phyloP scores from a whole-genome alignment of 92 coral and sea anemone species.

The Palythoa grandis region DNA sequence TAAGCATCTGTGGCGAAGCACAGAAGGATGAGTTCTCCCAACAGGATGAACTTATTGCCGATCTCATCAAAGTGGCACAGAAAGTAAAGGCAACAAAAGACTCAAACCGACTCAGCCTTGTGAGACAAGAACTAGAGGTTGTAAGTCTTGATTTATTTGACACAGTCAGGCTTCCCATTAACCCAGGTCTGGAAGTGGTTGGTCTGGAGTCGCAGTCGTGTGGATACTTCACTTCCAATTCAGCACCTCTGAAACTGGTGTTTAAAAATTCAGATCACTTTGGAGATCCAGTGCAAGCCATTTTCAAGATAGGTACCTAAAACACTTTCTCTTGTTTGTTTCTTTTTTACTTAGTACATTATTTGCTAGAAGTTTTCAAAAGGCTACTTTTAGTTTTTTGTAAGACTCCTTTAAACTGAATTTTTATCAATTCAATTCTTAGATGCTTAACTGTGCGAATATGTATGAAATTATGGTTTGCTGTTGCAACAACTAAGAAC shows the following conservation, averaged over 20 bases:
- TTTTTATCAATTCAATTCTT: too few relatives aligned
- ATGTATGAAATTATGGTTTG: too few relatives aligned
- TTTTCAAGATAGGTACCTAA: slow-evolving; percentile 79
- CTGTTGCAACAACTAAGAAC: too few relatives aligned
- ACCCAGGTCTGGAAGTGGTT: slow-evolving; percentile 88
- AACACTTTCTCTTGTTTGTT: too few relatives aligned
- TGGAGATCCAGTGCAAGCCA: slow-evolving; percentile 91
- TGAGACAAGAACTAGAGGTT: slow-evolving; percentile 84
- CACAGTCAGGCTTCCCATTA: slow-evolving; percentile 85
- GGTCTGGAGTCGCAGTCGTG: slow-evolving; percentile 73
- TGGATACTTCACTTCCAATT: slow-evolving; percentile 95
- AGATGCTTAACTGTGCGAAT: too few relatives aligned
- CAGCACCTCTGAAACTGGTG: slow-evolving; percentile 88
- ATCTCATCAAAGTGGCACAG: slow-evolving; percentile 86
- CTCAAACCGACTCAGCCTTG: slow-evolving; percentile 70
- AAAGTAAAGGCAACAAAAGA: slow-evolving; percentile 85
- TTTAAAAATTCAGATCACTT: slow-evolving; percentile 90
- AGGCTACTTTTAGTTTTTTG: neutral
- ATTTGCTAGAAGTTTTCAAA: neutral
- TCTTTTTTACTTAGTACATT: neutral
- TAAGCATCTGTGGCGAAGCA: slow-evolving; percentile 90
- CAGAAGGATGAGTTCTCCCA: slow-evolving; percentile 92
- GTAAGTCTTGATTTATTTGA: slow-evolving; percentile 73
- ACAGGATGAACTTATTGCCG: slow-evolving; percentile 89
- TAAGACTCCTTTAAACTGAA: too few relatives aligned